Percentiles rank a stretch among this genome's conserved stretches.
Evolutionary conservation across 2,113 vertebrate genomes (phyloP).

Genomic region (Sylvilagus bachmani): DNA sequence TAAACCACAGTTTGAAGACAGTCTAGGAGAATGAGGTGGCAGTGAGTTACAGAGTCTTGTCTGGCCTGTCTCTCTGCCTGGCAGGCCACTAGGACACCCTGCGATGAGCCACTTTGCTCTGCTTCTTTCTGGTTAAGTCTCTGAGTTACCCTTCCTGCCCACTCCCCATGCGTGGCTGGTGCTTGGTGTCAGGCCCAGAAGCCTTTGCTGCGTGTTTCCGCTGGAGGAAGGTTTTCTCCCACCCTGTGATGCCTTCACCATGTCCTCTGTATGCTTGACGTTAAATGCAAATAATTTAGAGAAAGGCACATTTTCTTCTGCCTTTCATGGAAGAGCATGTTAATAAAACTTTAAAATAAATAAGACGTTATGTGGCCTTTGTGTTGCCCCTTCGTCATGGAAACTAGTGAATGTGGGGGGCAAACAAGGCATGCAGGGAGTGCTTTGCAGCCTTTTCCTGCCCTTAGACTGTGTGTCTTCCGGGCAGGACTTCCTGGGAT

Average conservation of each 20-base stretch:
- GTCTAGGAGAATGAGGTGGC: background rate
- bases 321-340: background rate
- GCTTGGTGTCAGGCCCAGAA: background rate
- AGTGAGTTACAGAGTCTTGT: background rate
- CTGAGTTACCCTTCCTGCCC: background rate
- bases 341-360: conserved; percentile 29
- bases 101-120: background rate
- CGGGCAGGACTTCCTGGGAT: too few species aligned
- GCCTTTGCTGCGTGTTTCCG: background rate
- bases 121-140: background rate
- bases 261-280: background rate
- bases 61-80: background rate
- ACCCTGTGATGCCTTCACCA: background rate
- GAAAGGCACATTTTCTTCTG: conserved; percentile 1
- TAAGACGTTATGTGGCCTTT: background rate
- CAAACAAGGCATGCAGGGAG: too few species aligned
- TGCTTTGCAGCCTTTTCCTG: too few species aligned
- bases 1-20: background rate
- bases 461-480: too few species aligned
- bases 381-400: too few species aligned
- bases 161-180: background rate
- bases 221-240: background rate
- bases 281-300: background rate
- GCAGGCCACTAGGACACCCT: too few species aligned
- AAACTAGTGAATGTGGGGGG: too few species aligned